Evolutionary conservation across 2,888 invertebrate genomes (phyloP).

Genomic region (Cetonia aurata): DNA sequence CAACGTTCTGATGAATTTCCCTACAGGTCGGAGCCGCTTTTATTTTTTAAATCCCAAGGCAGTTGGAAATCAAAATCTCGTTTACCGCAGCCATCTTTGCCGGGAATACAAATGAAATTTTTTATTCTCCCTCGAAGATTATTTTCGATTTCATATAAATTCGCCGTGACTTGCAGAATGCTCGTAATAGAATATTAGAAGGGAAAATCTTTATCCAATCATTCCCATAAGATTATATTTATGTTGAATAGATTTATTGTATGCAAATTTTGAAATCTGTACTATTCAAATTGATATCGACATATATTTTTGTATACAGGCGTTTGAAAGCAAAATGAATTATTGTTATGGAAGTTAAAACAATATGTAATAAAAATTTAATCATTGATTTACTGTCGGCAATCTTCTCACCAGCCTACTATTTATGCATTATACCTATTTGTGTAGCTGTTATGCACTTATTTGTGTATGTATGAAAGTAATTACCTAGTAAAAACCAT

Average conservation of each 20-base stretch:
- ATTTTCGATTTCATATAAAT: slow-evolving; percentile 34
- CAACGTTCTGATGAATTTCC: slow-evolving; percentile 54
- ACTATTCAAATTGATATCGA: neutral
- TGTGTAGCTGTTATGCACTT: too few species aligned
- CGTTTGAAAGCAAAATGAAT: too few species aligned
- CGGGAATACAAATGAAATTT: slow-evolving; percentile 58
- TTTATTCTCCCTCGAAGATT: slow-evolving; percentile 50
- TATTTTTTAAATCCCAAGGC: slow-evolving; percentile 58
- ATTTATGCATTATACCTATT: too few species aligned
- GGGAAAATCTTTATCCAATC: slow-evolving; percentile 23
- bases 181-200: slow-evolving; percentile 31
- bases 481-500: too few species aligned
- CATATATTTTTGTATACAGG: too few species aligned
- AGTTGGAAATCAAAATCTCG: slow-evolving; percentile 63
- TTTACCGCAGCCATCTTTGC: slow-evolving; percentile 57
- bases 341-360: too few species aligned
- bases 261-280: neutral
- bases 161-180: slow-evolving; percentile 27
- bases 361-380: too few species aligned
- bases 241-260: neutral
- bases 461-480: too few species aligned
- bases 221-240: slow-evolving; percentile 13
- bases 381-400: too few species aligned
- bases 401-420: too few species aligned
- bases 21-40: slow-evolving; percentile 49